Conservation (phyloP, 2,113 vertebrate genomes). For the Cyphomyrus plagiostoma region DNA sequence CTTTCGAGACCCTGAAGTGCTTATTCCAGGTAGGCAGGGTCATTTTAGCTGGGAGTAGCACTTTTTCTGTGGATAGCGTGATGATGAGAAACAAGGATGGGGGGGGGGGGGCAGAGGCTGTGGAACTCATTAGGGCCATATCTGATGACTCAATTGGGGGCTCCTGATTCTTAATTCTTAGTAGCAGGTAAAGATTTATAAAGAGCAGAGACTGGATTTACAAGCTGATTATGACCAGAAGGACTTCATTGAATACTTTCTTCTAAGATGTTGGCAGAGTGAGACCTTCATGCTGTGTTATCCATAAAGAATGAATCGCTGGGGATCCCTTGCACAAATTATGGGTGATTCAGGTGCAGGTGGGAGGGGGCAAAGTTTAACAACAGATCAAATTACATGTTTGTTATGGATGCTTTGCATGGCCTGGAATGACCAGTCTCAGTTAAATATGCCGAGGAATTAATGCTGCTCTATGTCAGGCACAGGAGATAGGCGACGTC, state of each 20-base stretch:
- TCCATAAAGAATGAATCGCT: conserved; percentile 31
- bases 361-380: conserved; percentile 30
- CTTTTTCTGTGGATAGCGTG: background rate
- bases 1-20: background rate
- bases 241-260: conserved; percentile 40
- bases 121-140: background rate
- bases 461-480: background rate
- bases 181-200: conserved; percentile 3
- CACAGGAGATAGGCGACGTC: background rate
- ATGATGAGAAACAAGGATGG: background rate
- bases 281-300: conserved; percentile 34
- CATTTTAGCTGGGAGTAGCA: background rate
- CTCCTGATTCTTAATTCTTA: conserved; percentile 16
- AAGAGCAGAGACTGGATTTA: conserved; percentile 15
- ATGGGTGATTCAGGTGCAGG: conserved; percentile 24
- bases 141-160: conserved; percentile 4
- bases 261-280: conserved; percentile 43
- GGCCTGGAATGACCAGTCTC: background rate
- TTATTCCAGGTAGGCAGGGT: background rate
- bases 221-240: conserved; percentile 29
- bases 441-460: background rate
- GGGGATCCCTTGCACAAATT: conserved; percentile 39
- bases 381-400: conserved; percentile 29
- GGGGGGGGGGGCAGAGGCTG: background rate
- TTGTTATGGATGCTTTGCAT: background rate